Evolutionary conservation across 2,797 vertebrate genomes (phyloP), one percentile per base, ranked within the genome.

Genomic region (Chiroxiphia lanceolata): DNA sequence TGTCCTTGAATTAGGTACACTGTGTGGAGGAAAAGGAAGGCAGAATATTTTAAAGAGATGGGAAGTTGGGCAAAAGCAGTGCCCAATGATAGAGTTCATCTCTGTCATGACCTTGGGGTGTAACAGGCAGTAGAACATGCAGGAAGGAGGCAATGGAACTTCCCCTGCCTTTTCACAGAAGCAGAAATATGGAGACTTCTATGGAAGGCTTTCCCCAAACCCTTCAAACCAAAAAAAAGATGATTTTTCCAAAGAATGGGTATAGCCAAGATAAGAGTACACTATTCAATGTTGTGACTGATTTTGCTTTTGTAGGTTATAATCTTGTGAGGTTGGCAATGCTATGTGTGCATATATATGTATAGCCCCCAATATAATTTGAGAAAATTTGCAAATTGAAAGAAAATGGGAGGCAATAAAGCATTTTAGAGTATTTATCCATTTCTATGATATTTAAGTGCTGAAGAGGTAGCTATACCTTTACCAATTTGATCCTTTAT

Each of bases 361-460:
- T 13, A 17, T 3, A 12, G 3, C 2, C 6, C 9, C 6, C 29
- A 13, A 7, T 44, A 38, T 50, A 83, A 60, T 68, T 50, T 44
- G 34, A 34, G 23, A 38, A 88, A 53, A 72, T 26, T 61, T 54
- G 4, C 15, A 71, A 34, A 19, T 31, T 56, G 59, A 79, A 44
- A 48, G 19, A 65, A 85, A 72, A 3, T 33, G 40, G 14, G 23
- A 70, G 33, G 19, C 23, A 76, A 33, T 38, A 69, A 87, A 85
- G 7, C 48, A 40, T 64, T 74, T 68, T 21, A 63, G 34, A 81
- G 5, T 81, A 42, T 82, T 84, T 88, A 13, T 74, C 36, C 42
- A 40, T 81, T 91, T 64, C n/a, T 84, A 31, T 78, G 45, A 20
- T 83, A 47, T 60, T 84, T 85, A 78, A 92, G n/a, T 72, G 16